Evolutionary conservation across 2,888 invertebrate genomes (phyloP), one percentile per base, ranked within the genome.

Genomic region (Eristalinus sepulchralis): DNA sequence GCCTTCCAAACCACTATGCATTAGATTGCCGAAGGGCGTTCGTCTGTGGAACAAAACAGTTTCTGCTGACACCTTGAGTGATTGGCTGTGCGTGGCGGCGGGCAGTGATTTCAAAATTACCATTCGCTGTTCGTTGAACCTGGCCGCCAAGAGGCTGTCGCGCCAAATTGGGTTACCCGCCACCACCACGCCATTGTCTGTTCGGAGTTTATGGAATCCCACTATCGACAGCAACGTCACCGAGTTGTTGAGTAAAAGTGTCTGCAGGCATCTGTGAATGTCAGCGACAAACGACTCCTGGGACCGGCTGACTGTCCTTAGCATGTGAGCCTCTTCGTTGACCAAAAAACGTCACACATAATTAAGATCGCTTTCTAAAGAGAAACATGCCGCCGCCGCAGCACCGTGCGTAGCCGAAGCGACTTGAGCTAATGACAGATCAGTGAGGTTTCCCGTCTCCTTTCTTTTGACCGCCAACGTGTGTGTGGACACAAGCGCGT

Each of bases 351-450:
- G 60, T 70, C 34, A 53, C 68, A 47, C 72, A 47, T 47, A 85
- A 85, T 85, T 72, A 81, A 85, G 72, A 81, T 85, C 81, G 77
- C 84, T 85, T 85, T 85, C 84, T 85, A 84, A 71, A 85, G 55
- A 64, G 27, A 83, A 63, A 53, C n/a, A 47, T n/a, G 17, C 47
- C 47, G 47, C 17, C 47, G 39, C 39, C n/a, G n/a, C n/a, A n/a
- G n/a, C n/a, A n/a, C n/a, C n/a, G n/a, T n/a, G n/a, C n/a, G n/a
- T n/a, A n/a, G n/a, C n/a, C 27, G n/a, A 6, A 47, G 47, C 17
- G 17, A 9, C 17, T 47, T 47, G 17, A 47, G n/a, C 47, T 80
- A 76, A 76, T 47, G 55, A 79, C 70, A 39, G 64, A 75, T 66
- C 57, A 60, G 47, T 71, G 33, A 10, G 68, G 53, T 57, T 75